phyloP scores from a whole-genome alignment of 2,797 vertebrate species.

The Anomalospiza imberbis region DNA sequence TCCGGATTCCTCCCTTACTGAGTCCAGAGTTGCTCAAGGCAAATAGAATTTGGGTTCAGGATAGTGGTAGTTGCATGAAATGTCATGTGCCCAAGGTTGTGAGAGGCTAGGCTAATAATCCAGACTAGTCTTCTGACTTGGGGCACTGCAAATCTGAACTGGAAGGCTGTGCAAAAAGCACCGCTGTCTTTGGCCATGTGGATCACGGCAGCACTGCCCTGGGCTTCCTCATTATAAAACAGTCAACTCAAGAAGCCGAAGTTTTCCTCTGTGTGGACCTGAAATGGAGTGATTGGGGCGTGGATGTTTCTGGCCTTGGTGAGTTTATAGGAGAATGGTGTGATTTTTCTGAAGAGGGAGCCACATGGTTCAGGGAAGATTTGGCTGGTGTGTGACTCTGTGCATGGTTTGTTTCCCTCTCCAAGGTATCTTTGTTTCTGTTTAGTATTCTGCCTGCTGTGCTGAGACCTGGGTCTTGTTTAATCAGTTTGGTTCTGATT shows the following conservation, averaged over 20 bases:
- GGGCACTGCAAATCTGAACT: not conserved
- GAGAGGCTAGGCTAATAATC: not conserved
- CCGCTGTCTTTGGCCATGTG: not conserved
- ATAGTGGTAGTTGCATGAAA: not conserved
- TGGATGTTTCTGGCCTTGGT: not conserved
- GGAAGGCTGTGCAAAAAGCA: not conserved
- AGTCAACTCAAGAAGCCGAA: accelerated
- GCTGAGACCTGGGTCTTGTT: slow-evolving; percentile 68
- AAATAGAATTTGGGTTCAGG: not conserved
- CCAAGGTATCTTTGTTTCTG: slow-evolving; percentile 45
- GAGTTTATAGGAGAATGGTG: not conserved
- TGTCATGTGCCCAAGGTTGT: not conserved
- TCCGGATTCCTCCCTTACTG: accelerated
- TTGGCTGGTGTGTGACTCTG: not conserved
- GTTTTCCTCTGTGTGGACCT: not conserved
- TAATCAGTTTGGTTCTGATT: slow-evolving; percentile 78
- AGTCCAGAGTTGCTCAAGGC: not conserved
- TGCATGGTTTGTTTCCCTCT: slow-evolving; percentile 15
- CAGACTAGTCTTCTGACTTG: not conserved
- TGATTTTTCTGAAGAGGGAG: not conserved
- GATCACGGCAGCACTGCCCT: accelerated
- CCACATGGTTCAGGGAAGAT: not conserved
- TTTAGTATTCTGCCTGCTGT: slow-evolving; percentile 59
- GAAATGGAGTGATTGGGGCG: not conserved
- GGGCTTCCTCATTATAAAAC: accelerated